Evolutionary conservation across 2,888 invertebrate genomes (phyloP).

Genomic region (Drosophila subquinaria): DNA sequence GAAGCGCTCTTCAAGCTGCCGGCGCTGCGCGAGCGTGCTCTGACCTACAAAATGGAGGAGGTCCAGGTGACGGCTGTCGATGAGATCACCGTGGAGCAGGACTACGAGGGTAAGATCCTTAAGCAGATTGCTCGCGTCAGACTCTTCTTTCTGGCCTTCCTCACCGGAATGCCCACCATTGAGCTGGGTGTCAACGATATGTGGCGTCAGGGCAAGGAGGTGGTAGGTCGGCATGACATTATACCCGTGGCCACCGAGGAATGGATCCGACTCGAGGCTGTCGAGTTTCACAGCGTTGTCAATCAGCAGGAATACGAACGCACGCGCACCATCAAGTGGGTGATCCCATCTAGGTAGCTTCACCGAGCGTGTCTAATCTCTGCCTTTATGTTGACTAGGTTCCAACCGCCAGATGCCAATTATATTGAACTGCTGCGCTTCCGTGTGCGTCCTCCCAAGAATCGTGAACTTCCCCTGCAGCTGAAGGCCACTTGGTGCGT

Average conservation of each 20-base stretch:
- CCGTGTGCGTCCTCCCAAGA: slow-evolving; percentile 96
- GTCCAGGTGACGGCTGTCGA: slow-evolving; percentile 97
- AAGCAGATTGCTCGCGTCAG: slow-evolving; percentile 98
- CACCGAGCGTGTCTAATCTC: slow-evolving; percentile 38
- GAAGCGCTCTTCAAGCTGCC: slow-evolving; percentile 95
- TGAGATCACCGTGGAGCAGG: slow-evolving; percentile 95
- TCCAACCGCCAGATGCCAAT: slow-evolving; percentile 98
- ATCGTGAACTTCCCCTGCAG: slow-evolving; percentile 98
- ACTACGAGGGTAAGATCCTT: slow-evolving; percentile 92
- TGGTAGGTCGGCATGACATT: slow-evolving; percentile 99
- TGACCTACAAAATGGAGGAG: slow-evolving; percentile 98
- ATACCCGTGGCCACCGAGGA: slow-evolving; percentile 99
- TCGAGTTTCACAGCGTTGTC: slow-evolving; percentile 97
- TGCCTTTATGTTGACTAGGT: slow-evolving; percentile 86
- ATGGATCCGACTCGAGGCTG: slow-evolving; percentile 98
- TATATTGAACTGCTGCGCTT: slow-evolving; percentile 98
- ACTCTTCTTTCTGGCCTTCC: slow-evolving; percentile 97
- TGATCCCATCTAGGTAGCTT: not conserved
- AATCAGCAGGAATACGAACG: slow-evolving; percentile 95
- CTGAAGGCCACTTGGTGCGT: slow-evolving; percentile 95
- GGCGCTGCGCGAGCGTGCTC: slow-evolving; percentile 94
- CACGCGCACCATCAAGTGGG: slow-evolving; percentile 93
- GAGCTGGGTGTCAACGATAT: slow-evolving; percentile 99
- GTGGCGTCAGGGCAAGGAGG: slow-evolving; percentile 99
- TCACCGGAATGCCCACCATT: slow-evolving; percentile 97